phyloP scores from a whole-genome alignment of 2,888 invertebrate species.

The Apeira syringaria region DNA sequence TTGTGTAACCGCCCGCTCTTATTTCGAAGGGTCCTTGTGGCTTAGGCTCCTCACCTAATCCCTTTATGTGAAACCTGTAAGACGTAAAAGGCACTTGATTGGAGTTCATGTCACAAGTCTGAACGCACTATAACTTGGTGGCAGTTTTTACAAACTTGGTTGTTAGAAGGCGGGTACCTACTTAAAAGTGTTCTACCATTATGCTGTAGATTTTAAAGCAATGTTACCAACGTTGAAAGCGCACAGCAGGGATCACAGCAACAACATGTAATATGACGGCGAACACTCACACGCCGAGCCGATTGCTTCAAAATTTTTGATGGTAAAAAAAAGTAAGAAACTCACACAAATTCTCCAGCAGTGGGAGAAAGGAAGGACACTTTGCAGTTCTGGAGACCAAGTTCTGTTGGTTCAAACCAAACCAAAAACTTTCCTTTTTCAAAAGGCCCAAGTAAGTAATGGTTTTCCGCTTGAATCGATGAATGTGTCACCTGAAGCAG shows the following conservation, averaged over 20 bases:
- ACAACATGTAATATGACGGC: no score
- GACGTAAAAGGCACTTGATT: no score
- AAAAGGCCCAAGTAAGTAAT: conserved; percentile 50
- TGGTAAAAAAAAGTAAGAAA: background rate
- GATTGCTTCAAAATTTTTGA: background rate
- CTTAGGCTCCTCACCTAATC: conserved; percentile 59
- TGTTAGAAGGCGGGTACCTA: no score
- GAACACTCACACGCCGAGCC: no score
- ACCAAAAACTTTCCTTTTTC: conserved; percentile 71
- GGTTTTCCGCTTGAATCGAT: conserved; percentile 55
- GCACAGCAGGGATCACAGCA: no score
- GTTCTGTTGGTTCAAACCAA: conserved; percentile 66
- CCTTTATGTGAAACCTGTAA: conserved; percentile 64
- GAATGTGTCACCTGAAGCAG: conserved; percentile 63
- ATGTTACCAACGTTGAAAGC: no score
- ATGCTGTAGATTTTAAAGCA: no score
- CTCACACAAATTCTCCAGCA: conserved; percentile 75
- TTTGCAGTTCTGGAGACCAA: conserved; percentile 56
- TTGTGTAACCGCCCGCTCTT: conserved; percentile 50
- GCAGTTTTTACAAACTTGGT: no score
- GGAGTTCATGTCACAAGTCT: no score
- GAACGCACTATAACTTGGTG: no score
- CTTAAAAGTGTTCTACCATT: no score
- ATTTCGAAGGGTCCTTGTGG: conserved; percentile 69
- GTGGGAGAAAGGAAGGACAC: conserved; percentile 59